Evolutionary conservation across 2,888 invertebrate genomes (phyloP).

Genomic region (Alviniconcha strummeri): DNA sequence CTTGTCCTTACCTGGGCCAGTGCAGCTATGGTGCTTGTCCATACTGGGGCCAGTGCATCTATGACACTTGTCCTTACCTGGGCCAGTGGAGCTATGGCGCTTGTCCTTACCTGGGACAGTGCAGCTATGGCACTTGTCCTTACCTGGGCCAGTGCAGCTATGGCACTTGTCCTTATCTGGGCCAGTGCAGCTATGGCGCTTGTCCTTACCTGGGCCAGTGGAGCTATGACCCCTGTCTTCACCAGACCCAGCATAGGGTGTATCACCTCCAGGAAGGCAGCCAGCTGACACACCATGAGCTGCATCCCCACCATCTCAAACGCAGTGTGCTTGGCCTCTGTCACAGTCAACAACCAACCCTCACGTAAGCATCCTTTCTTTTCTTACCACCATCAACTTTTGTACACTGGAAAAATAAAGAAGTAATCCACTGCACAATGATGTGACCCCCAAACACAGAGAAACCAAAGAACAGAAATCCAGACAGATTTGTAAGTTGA

Average conservation of each 20-base stretch:
- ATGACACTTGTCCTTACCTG: no score
- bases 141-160: no score
- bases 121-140: no score
- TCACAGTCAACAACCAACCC: neutral
- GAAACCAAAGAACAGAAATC: neutral
- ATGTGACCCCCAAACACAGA: neutral
- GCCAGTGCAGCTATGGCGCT: no score
- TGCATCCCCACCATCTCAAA: constrained; percentile 67
- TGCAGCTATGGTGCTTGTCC: no score
- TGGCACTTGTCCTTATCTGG: no score
- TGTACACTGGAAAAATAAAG: neutral
- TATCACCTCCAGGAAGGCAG: constrained; percentile 90
- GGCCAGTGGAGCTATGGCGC: no score
- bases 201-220: constrained; percentile 81
- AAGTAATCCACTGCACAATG: neutral
- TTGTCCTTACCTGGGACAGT: no score
- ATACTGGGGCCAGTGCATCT: no score
- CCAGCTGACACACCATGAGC: constrained; percentile 80
- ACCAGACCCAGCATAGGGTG: constrained; percentile 93
- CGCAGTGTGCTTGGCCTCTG: constrained; percentile 58
- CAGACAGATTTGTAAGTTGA: no score
- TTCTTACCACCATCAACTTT: neutral
- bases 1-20: no score
- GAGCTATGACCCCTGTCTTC: constrained; percentile 83
- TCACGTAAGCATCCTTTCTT: neutral